Percentiles rank a stretch among this genome's conserved stretches.
phyloP scores from a whole-genome alignment of 2,888 invertebrate species.

The Miltochrista miniata region DNA sequence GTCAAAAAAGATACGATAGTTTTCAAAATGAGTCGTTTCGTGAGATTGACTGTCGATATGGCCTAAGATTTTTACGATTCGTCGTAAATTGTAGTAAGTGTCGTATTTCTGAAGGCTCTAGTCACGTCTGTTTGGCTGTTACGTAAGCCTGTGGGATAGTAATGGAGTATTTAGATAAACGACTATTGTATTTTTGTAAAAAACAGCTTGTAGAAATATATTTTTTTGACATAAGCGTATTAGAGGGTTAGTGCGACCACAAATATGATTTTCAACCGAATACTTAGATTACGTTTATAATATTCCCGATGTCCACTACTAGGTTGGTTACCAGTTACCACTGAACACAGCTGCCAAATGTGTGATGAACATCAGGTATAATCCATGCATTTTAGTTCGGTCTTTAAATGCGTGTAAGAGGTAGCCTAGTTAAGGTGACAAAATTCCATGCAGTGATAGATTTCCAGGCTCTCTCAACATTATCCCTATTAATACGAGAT shows the following conservation, averaged over 20 bases:
- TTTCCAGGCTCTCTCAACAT: too few relatives aligned
- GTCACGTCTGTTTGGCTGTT: conserved; percentile 30
- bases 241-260: background rate
- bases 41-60: conserved; percentile 40
- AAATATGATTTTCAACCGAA: background rate
- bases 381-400: too few relatives aligned
- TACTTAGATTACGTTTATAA: background rate
- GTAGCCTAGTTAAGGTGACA: too few relatives aligned
- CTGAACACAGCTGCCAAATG: too few relatives aligned
- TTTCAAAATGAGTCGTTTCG: conserved; percentile 11
- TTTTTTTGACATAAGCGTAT: conserved; percentile 4
- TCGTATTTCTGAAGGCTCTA: conserved; percentile 29
- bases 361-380: too few relatives aligned
- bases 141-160: conserved; percentile 24
- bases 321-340: too few relatives aligned
- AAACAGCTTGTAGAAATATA: background rate
- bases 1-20: background rate
- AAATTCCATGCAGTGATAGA: too few relatives aligned
- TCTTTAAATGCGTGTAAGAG: too few relatives aligned
- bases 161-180: conserved; percentile 21
- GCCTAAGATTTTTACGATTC: conserved; percentile 44
- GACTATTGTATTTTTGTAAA: conserved; percentile 27
- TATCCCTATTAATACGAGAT: too few relatives aligned
- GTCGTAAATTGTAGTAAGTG: conserved; percentile 41
- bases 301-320: too few relatives aligned